A percentile compares a stretch with the other conserved stretches of the same genome.
Conservation (phyloP, 2,888 invertebrate species). For the Orthosia cruda region DNA sequence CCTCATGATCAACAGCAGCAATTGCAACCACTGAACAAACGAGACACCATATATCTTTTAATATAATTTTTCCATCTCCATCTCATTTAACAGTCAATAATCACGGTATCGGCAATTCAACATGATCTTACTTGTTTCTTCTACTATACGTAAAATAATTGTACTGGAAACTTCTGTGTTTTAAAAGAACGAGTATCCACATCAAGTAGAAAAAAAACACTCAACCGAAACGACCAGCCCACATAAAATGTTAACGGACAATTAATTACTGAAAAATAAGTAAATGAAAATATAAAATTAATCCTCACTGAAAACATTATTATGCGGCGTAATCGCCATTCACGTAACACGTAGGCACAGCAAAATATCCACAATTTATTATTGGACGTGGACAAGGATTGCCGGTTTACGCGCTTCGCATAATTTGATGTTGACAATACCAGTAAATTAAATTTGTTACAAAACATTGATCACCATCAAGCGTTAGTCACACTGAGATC, state of each 20-base stretch:
- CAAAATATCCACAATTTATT: slow-evolving; percentile 64
- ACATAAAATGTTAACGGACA: neutral
- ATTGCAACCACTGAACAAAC: too few species aligned
- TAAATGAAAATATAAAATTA: slow-evolving; percentile 54
- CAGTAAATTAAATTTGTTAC: slow-evolving; percentile 48
- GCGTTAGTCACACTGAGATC: neutral
- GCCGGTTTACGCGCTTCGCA: slow-evolving; percentile 46
- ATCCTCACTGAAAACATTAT: slow-evolving; percentile 50
- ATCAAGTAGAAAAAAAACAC: neutral
- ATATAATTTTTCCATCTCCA: too few species aligned
- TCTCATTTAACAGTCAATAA: too few species aligned
- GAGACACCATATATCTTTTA: too few species aligned
- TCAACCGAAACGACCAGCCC: neutral
- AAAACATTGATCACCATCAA: slow-evolving; percentile 27
- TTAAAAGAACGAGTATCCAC: neutral
- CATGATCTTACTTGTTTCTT: neutral
- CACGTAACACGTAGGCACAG: slow-evolving; percentile 30
- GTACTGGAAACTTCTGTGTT: neutral
- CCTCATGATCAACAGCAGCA: too few species aligned
- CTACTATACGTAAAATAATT: neutral
- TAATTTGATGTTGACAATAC: slow-evolving; percentile 41
- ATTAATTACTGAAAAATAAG: slow-evolving; percentile 27
- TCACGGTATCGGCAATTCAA: too few species aligned
- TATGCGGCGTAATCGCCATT: slow-evolving; percentile 36
- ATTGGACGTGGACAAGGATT: slow-evolving; percentile 42